phyloP scores from a whole-genome alignment of 2,113 vertebrate genomes.

The Cepphus grylle region DNA sequence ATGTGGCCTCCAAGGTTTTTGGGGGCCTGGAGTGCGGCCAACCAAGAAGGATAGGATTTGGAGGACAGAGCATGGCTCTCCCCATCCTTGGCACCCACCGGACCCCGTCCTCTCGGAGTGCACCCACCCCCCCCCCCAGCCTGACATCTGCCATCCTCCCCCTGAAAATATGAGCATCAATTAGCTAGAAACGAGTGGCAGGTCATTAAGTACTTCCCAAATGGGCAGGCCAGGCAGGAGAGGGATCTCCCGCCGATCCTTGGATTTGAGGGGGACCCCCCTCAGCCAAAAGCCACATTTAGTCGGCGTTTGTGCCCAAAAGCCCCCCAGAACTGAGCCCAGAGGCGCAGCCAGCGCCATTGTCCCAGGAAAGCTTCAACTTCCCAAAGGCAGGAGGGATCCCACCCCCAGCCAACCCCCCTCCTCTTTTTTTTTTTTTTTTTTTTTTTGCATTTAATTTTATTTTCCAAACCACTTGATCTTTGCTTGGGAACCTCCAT shows the following conservation, averaged over 20 bases:
- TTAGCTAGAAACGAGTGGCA: accelerated
- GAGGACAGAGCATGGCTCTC: accelerated
- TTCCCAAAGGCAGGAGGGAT: neutral
- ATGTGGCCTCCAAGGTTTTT: accelerated
- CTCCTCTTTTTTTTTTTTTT: neutral
- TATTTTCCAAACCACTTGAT: conserved; percentile 75
- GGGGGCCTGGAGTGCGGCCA: accelerated
- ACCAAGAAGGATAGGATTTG: no score
- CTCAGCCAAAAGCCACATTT: neutral
- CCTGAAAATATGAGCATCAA: neutral
- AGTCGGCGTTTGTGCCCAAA: neutral
- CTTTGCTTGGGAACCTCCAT: conserved; percentile 78
- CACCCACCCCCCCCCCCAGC: accelerated
- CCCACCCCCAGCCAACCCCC: neutral
- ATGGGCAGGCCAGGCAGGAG: neutral
- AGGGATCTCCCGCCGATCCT: accelerated
- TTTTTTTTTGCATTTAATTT: neutral
- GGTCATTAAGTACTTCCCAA: neutral
- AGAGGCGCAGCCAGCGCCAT: neutral
- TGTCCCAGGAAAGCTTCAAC: neutral
- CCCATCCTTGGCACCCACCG: neutral
- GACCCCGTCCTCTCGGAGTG: no score
- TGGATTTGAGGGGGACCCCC: neutral
- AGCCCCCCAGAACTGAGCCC: neutral
- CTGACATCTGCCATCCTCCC: neutral